Base-by-base conservation (phyloP, 2,888 invertebrate genomes). In the Oscheius myriophilus region DNA sequence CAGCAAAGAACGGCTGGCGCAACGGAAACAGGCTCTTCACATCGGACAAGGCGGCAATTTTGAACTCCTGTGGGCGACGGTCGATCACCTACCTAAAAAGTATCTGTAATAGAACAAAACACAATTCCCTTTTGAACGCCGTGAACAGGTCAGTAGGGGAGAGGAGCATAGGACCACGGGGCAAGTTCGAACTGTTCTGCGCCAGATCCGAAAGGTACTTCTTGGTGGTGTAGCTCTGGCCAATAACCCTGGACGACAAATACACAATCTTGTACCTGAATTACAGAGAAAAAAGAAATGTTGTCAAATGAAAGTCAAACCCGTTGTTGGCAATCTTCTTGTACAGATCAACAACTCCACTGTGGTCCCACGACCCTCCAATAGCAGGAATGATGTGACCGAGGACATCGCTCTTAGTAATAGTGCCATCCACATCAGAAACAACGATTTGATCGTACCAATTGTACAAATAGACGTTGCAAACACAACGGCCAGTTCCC, bases 311-410 rank as follows among this genome's bases (percentile, higher is more conserved):
- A 18, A 9, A 57, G 41, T 1, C 64, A 14, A 66, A 81, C 73
- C 85, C 86, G 68, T 99, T 99, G 86, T 93, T 92, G 88, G 93
- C 92, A 82, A 99, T 96, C 87, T 95, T 94, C 21, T 94, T 95
- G 88, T 96, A 99, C 0, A 99, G 90, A 86, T 96, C 93, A 25
- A 97, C 96, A 3, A 99, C 97, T 7, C 97, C 98, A 12, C 93
- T 92, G 88, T 99, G 98, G 1, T 97, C 96, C 98, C 98, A 99
- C 87, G 97, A 96, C 87, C 94, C 94, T 71, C 97, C 97, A 65
- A 98, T 94, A 86, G 96, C 92, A 3, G 98, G 97, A 86, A 99
- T 90, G 73, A 99, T 93, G 86, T 99, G 98, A 0, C 98, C 98
- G 79, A 98, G 89, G 0, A 98, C 97, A 89, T 98, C 98, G 23